These are phyloP conservation scores for Oedothorax gibbosus DNA, from an alignment of 1,140 invertebrate genomes.

Conservation along the genomic window DNA sequence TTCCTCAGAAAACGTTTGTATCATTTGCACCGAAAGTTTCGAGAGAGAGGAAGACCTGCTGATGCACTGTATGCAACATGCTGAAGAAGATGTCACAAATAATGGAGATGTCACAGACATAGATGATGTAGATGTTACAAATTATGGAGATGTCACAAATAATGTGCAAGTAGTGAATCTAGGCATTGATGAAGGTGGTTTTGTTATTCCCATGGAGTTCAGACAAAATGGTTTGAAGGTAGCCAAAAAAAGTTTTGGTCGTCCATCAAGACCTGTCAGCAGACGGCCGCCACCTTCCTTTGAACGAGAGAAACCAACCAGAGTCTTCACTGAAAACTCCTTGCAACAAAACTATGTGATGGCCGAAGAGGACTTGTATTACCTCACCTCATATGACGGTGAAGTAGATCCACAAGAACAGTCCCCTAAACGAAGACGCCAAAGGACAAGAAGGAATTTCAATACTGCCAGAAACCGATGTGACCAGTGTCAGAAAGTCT, in stretches of 20 bases:
- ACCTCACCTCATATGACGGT: too few species aligned
- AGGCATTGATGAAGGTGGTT: neutral
- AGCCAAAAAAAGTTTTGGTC: neutral
- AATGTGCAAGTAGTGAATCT: neutral
- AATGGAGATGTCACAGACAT: neutral
- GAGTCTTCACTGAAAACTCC: neutral
- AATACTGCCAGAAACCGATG: neutral
- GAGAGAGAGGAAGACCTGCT: slow-evolving; percentile 10
- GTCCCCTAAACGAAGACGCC: too few species aligned
- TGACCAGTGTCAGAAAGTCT: neutral
- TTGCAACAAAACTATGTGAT: too few species aligned
- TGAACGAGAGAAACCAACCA: neutral
- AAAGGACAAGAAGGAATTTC: too few species aligned
- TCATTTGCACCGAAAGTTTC: slow-evolving; percentile 22
- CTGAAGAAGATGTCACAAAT: neutral
- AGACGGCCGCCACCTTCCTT: neutral
- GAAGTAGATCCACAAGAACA: too few species aligned
- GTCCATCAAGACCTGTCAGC: neutral
- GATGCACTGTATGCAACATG: slow-evolving; percentile 12
- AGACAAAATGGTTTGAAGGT: neutral
- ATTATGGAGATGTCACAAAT: neutral
- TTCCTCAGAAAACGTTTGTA: neutral
- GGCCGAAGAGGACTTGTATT: too few species aligned
- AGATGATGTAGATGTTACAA: neutral
- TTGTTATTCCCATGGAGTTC: neutral